These are phyloP conservation scores for Lagocephalus sceleratus DNA, from an alignment of 2,797 vertebrate genomes.

Conservation along the genomic window DNA sequence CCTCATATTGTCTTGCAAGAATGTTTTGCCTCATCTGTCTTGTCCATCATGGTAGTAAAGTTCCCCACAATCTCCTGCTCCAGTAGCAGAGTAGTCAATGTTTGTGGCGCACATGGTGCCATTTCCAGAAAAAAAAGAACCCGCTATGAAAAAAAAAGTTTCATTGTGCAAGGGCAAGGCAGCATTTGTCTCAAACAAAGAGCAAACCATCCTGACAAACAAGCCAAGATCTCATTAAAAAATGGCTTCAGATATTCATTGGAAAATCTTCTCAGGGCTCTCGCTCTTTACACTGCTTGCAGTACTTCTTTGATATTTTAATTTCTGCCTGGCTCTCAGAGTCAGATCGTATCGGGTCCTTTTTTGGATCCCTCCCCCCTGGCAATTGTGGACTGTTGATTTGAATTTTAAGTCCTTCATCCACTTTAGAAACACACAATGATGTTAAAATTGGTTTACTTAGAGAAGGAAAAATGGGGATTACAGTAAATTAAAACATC, in stretches of 20 bases:
- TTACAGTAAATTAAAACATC: not conserved
- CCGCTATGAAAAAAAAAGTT: no score
- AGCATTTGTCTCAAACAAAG: not conserved
- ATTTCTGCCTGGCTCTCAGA: conserved; percentile 13
- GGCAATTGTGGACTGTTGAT: not conserved
- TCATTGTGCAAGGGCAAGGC: no score
- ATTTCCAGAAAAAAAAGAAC: no score
- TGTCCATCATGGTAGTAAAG: no score
- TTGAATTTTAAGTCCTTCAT: not conserved
- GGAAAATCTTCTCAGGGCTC: conserved; percentile 45
- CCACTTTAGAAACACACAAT: conserved; percentile 5
- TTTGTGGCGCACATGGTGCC: no score
- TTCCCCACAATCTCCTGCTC: no score
- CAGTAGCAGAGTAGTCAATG: no score
- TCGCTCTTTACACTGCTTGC: conserved; percentile 36
- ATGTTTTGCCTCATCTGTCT: no score
- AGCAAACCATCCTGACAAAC: conserved; percentile 1
- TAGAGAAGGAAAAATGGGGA: not conserved
- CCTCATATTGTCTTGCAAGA: no score
- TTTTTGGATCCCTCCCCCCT: conserved; percentile 1
- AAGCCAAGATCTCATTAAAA: conserved; percentile 34
- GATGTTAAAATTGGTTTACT: not conserved
- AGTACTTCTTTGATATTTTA: conserved; percentile 6
- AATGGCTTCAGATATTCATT: conserved; percentile 54
- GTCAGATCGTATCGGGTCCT: conserved; percentile 3